Evolutionary conservation across 2,797 vertebrate species (phyloP).

Genomic region (Lycodopsis pacificus): DNA sequence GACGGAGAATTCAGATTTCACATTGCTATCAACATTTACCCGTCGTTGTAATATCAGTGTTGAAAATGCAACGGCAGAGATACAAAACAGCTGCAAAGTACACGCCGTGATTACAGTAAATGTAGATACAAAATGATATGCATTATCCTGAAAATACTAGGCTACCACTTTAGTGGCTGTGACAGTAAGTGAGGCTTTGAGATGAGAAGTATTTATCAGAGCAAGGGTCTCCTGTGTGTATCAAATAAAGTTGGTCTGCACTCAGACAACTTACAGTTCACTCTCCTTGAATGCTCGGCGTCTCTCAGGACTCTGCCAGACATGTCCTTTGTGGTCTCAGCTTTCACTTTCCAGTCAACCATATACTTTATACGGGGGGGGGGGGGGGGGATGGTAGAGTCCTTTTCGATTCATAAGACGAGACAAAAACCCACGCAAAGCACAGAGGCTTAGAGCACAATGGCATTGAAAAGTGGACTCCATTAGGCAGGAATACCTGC

Average conservation of each 20-base stretch:
- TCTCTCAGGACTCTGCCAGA: constrained; percentile 57
- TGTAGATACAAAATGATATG: not conserved
- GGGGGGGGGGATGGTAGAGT: not conserved
- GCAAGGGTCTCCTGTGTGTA: constrained; percentile 46
- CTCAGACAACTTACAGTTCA: constrained; percentile 68
- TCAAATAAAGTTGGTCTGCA: constrained; percentile 60
- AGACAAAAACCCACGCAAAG: not conserved
- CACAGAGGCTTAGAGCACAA: not conserved
- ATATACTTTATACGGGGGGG: constrained; percentile 1
- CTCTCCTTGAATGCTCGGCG: constrained; percentile 61
- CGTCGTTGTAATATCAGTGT: not conserved
- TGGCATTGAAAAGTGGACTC: not conserved
- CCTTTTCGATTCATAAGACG: constrained; percentile 2
- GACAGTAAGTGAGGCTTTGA: constrained; percentile 22
- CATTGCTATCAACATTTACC: not conserved
- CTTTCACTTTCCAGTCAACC: constrained; percentile 54
- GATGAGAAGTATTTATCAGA: constrained; percentile 21
- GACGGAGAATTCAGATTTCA: not conserved
- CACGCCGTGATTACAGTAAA: not conserved
- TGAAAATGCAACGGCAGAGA: not conserved
- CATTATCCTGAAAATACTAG: not conserved
- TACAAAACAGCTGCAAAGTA: not conserved
- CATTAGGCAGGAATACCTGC: not conserved
- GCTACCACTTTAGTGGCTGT: constrained; percentile 10
- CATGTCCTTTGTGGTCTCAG: constrained; percentile 50